Percentiles rank a stretch among this genome's conserved stretches.
These are phyloP conservation scores for Agonopterix alstromeriana DNA, from an alignment of 2,888 invertebrate species.

Conservation along the genomic window DNA sequence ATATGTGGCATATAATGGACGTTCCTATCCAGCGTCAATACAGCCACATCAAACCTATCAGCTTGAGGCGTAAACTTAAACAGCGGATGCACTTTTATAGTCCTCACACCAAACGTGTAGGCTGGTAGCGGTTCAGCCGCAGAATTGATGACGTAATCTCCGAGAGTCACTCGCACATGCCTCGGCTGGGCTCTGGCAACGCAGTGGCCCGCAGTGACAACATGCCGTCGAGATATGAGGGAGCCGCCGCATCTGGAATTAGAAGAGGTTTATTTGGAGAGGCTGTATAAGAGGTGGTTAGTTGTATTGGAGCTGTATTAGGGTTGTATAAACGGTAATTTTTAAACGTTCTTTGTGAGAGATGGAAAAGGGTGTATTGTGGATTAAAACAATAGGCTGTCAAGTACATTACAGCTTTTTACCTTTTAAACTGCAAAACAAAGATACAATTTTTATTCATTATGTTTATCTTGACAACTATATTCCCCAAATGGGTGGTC, in stretches of 20 bases:
- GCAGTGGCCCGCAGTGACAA: slow-evolving; percentile 96
- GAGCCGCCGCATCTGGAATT: slow-evolving; percentile 91
- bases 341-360: no score
- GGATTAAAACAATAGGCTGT: no score
- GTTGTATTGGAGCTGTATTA: no score
- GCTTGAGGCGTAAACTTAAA: slow-evolving; percentile 92
- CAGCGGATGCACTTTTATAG: slow-evolving; percentile 90
- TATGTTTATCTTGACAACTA: no score
- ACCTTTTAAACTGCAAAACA: no score
- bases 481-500: no score
- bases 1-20: slow-evolving; percentile 95
- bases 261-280: no score
- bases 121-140: slow-evolving; percentile 94
- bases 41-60: slow-evolving; percentile 93
- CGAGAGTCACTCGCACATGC: slow-evolving; percentile 93
- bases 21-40: slow-evolving; percentile 88
- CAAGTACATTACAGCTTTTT: no score
- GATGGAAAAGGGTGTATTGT: no score
- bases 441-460: no score
- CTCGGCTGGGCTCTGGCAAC: slow-evolving; percentile 93
- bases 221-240: slow-evolving; percentile 91
- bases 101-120: slow-evolving; percentile 93
- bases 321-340: no score
- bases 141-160: slow-evolving; percentile 96
- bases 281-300: no score